Conservation (phyloP, 2,113 vertebrate genomes). For the Oryzias woworae region DNA sequence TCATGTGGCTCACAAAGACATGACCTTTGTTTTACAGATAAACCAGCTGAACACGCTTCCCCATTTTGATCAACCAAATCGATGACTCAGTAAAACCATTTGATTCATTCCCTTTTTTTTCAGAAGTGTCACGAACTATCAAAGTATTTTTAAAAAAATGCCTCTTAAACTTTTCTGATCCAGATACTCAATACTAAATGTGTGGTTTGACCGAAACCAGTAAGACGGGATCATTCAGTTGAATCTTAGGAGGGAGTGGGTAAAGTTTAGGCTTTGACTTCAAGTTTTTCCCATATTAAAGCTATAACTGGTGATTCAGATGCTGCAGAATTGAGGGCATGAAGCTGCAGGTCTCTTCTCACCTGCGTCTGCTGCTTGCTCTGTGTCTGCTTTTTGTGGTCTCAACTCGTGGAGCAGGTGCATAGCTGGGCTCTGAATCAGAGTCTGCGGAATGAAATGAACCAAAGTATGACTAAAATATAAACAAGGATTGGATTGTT, state of each 20-base stretch:
- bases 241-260: neutral
- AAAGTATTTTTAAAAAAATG: too few relatives aligned
- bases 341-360: slow-evolving; percentile 6
- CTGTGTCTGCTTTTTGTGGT: slow-evolving; percentile 20
- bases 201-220: neutral
- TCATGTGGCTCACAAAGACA: slow-evolving; percentile 14
- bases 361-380: slow-evolving; percentile 53
- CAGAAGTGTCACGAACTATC: too few relatives aligned
- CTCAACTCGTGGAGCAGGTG: slow-evolving; percentile 42
- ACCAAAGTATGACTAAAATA: neutral
- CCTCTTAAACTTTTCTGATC: too few relatives aligned
- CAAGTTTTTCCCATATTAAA: neutral
- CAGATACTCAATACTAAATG: neutral
- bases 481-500: neutral
- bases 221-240: neutral
- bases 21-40: neutral
- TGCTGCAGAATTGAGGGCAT: neutral
- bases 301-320: neutral
- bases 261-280: neutral
- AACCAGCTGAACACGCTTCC: neutral
- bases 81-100: too few relatives aligned
- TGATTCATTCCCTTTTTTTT: too few relatives aligned
- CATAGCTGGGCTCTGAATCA: slow-evolving; percentile 74
- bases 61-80: too few relatives aligned
- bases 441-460: slow-evolving; percentile 40